These are phyloP conservation scores for Bagarius yarrelli DNA, from an alignment of 2,113 vertebrate species.

Conservation along the genomic window DNA sequence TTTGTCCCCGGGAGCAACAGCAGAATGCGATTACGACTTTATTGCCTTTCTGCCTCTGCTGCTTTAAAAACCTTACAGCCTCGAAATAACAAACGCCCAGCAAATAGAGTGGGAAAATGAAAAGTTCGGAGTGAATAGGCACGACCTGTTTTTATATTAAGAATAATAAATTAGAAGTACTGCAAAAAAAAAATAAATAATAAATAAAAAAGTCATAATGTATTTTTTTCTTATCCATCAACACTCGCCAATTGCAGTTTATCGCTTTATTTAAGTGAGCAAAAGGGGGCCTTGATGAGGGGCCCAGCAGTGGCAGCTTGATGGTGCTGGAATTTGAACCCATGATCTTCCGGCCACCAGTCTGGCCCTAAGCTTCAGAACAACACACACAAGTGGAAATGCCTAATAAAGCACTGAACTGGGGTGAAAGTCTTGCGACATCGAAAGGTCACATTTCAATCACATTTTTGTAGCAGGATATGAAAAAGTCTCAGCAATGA, in stretches of 20 bases:
- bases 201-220: too few species aligned
- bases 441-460: background rate
- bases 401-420: background rate
- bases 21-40: conserved; percentile 28
- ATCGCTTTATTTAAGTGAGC: too few species aligned
- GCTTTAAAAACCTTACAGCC: background rate
- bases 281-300: too few species aligned
- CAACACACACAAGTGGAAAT: too few species aligned
- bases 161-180: background rate
- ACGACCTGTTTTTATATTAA: background rate
- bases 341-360: too few species aligned
- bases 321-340: too few species aligned
- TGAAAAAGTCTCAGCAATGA: background rate
- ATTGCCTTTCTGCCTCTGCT: conserved; percentile 19
- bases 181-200: too few species aligned
- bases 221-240: too few species aligned
- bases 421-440: background rate
- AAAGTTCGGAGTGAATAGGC: background rate
- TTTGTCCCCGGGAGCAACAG: conserved; percentile 4
- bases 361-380: too few species aligned
- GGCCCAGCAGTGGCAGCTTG: too few species aligned
- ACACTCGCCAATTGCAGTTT: too few species aligned
- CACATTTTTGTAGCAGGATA: background rate
- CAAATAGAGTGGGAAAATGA: background rate
- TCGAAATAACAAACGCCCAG: background rate